Conservation (phyloP, 1,140 invertebrate genomes). For the Drosophila pandora region DNA sequence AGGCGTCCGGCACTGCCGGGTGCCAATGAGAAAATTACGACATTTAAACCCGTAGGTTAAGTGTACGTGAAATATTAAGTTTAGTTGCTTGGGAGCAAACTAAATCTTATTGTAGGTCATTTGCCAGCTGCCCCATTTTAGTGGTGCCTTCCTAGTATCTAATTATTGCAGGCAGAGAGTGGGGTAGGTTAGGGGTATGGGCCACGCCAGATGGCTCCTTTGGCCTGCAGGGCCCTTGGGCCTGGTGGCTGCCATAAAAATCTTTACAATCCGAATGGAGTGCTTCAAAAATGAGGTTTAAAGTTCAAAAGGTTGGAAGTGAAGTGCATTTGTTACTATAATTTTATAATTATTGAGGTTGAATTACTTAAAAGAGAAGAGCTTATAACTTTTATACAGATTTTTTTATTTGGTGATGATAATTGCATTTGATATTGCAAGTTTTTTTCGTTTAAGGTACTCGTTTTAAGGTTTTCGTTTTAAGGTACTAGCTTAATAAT, state of each 20-base stretch:
- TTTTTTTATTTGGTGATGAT: no score
- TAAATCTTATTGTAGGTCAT: conserved; percentile 78
- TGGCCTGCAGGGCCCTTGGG: conserved; percentile 1
- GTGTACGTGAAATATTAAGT: conserved; percentile 81
- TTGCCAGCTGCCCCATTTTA: conserved; percentile 78
- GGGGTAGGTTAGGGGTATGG: conserved; percentile 3
- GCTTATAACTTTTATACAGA: no score
- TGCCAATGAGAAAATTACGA: conserved; percentile 79
- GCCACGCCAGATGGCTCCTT: conserved; percentile 8
- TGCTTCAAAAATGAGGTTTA: no score
- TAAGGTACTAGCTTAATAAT: no score
- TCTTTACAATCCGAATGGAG: background rate
- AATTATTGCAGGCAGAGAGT: conserved; percentile 37
- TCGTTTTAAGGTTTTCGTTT: no score
- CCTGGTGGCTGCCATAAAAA: no score
- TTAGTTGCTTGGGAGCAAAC: conserved; percentile 75
- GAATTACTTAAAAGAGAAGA: no score
- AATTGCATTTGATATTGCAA: no score
- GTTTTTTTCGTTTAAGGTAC: no score
- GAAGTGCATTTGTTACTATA: no score
- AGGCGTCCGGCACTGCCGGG: background rate
- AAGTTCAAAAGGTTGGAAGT: no score
- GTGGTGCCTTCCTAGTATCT: conserved; percentile 11
- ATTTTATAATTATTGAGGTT: no score
- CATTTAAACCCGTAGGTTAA: conserved; percentile 80